A percentile compares a stretch with the other conserved stretches of the same genome.
Conservation (phyloP, 1,140 invertebrate genomes). For the Eriocheir sinensis region DNA sequence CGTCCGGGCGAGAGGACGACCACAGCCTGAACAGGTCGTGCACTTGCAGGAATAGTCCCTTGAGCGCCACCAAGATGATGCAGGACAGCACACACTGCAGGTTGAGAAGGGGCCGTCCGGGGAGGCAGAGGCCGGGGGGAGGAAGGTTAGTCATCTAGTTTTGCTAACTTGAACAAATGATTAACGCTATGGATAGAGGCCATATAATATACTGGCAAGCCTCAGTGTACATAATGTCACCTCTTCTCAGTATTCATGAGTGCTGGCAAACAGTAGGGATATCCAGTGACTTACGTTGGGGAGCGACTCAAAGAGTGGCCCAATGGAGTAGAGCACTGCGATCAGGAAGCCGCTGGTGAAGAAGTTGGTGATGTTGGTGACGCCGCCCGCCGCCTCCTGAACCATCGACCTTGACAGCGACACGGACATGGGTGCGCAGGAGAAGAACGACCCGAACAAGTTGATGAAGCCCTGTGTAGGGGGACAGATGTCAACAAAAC, state of each 20-base stretch:
- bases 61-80: slow-evolving; percentile 95
- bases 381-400: slow-evolving; percentile 91
- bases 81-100: slow-evolving; percentile 89
- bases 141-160: too few species aligned
- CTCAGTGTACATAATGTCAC: too few species aligned
- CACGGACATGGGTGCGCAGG: slow-evolving; percentile 91
- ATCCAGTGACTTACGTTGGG: slow-evolving; percentile 85
- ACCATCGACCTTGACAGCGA: slow-evolving; percentile 91
- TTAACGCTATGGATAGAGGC: too few species aligned
- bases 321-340: slow-evolving; percentile 90
- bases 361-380: slow-evolving; percentile 89
- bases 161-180: too few species aligned
- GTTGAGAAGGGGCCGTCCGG: too few species aligned
- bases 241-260: too few species aligned
- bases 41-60: slow-evolving; percentile 93
- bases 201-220: too few species aligned
- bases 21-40: slow-evolving; percentile 84
- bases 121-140: too few species aligned
- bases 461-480: slow-evolving; percentile 88
- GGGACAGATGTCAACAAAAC: too few species aligned
- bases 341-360: slow-evolving; percentile 87
- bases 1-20: slow-evolving; percentile 63
- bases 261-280: too few species aligned
- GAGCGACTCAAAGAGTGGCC: slow-evolving; percentile 91
- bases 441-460: slow-evolving; percentile 91